Conservation (phyloP, 2,888 invertebrate genomes). For the Eueremaeus valkanovi region DNA sequence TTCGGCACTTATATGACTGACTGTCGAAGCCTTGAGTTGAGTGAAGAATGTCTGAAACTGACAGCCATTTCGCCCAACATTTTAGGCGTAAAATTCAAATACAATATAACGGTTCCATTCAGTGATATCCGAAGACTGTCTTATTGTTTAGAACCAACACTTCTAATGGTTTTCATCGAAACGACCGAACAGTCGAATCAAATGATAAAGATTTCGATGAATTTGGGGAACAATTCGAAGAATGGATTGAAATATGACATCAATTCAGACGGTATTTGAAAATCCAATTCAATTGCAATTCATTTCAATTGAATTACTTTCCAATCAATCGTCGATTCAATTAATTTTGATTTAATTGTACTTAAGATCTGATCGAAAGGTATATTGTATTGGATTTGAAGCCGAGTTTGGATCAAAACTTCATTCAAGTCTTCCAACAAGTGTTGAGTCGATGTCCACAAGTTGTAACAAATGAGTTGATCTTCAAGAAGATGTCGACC, state of each 20-base stretch:
- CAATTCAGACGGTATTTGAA: not conserved
- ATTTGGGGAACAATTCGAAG: not conserved
- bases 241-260: not conserved
- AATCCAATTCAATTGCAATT: no score
- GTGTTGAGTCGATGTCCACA: not conserved
- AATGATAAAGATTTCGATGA: not conserved
- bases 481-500: not conserved
- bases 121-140: not conserved
- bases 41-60: not conserved
- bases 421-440: not conserved
- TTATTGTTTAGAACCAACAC: not conserved
- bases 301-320: not conserved
- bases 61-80: not conserved
- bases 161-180: not conserved
- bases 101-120: not conserved
- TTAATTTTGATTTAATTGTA: no score
- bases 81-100: not conserved
- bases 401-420: not conserved
- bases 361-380: not conserved
- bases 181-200: not conserved
- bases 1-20: not conserved
- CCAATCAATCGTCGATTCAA: no score
- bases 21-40: not conserved
- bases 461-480: not conserved
- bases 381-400: not conserved